These are phyloP conservation scores for Hydrophis major DNA, from an alignment of 2,797 vertebrate species.

Conservation along the genomic window DNA sequence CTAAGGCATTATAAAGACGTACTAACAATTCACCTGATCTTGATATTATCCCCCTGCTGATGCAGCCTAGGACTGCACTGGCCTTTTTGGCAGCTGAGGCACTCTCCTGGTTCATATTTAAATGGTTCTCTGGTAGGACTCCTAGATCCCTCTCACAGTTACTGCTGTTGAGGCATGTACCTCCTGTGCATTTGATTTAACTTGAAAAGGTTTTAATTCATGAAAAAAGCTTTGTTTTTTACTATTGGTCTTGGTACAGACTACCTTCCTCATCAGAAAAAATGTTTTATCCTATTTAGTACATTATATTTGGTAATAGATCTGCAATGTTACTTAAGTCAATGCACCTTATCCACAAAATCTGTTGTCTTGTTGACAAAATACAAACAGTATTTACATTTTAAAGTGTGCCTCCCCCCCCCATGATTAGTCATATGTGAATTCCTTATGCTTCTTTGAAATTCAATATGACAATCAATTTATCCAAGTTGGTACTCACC, in stretches of 20 bases:
- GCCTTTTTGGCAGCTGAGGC: not conserved
- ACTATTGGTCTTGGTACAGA: not conserved
- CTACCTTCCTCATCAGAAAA: not conserved
- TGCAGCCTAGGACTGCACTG: not conserved
- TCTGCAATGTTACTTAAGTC: not conserved
- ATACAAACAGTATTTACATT: not conserved
- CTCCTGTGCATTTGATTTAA: not conserved
- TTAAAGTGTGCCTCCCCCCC: not conserved
- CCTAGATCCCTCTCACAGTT: not conserved
- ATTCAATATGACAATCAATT: not conserved
- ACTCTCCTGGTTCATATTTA: not conserved
- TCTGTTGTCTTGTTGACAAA: not conserved
- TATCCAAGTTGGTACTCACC: not conserved
- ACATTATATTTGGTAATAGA: not conserved
- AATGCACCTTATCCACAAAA: not conserved
- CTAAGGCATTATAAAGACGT: not conserved
- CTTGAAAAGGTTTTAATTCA: not conserved
- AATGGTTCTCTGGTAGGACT: not conserved
- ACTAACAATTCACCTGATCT: not conserved
- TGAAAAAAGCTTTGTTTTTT: not conserved
- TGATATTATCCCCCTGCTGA: not conserved
- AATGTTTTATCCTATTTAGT: not conserved
- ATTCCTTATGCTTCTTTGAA: not conserved
- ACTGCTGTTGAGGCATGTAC: not conserved
- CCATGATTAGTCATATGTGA: not conserved